phyloP scores from a whole-genome alignment of 2,113 vertebrate species.

The Podarcis cretensis region DNA sequence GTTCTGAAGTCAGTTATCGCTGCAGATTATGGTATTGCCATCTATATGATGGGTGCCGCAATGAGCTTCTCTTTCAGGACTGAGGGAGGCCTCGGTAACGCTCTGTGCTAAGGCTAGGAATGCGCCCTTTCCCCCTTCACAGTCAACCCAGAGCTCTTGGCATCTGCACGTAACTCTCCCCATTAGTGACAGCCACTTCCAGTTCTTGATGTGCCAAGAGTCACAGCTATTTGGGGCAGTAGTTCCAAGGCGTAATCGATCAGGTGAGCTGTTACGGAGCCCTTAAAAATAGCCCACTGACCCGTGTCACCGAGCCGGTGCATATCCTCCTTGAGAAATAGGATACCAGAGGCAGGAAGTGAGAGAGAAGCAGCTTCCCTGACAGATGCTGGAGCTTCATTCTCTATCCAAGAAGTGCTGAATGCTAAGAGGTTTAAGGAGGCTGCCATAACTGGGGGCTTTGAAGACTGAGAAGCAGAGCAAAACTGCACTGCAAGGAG shows the following conservation, averaged over 20 bases:
- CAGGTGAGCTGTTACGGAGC: background rate
- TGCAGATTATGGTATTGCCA: background rate
- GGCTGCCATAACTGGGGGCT: background rate
- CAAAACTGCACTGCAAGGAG: background rate
- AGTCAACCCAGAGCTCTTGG: background rate
- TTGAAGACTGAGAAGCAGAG: background rate
- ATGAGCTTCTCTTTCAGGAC: background rate
- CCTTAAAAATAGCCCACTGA: conserved; percentile 13
- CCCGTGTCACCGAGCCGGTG: rapidly evolving
- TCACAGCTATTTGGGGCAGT: rapidly evolving
- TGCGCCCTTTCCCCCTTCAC: background rate
- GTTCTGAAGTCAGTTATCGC: background rate
- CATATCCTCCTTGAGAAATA: background rate
- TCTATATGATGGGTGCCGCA: background rate
- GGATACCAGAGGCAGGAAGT: conserved; percentile 20
- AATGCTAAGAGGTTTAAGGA: background rate
- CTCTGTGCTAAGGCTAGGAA: background rate
- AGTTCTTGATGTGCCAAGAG: rapidly evolving
- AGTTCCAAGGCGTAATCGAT: conserved; percentile 26
- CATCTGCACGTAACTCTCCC: rapidly evolving
- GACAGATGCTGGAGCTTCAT: background rate
- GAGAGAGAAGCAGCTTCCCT: background rate
- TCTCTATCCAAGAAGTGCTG: conserved; percentile 7
- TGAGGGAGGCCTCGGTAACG: background rate
- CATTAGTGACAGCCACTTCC: rapidly evolving